phyloP scores from a whole-genome alignment of 2,113 vertebrate genomes.

The Sebastes schlegelii region DNA sequence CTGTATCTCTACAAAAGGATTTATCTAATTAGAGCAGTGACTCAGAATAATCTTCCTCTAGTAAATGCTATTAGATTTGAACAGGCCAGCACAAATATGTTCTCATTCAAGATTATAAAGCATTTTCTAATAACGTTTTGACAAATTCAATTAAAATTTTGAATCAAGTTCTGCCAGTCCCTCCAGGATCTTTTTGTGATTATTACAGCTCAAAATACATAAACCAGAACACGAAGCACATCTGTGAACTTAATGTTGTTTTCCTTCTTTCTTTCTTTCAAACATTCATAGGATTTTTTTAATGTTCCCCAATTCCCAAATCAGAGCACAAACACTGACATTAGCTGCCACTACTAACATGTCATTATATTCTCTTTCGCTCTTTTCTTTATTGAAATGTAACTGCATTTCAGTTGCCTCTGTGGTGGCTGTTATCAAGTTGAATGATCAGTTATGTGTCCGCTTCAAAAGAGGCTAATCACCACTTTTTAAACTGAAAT shows the following conservation, averaged over 20 bases:
- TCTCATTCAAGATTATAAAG: constrained; percentile 25
- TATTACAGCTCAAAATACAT: not conserved
- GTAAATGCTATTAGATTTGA: constrained; percentile 44
- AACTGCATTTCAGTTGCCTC: constrained; percentile 8
- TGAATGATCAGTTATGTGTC: constrained; percentile 18
- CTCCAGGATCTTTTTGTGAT: constrained; percentile 13
- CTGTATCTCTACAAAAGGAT: constrained; percentile 25
- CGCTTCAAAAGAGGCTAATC: constrained; percentile 8
- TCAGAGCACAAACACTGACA: constrained; percentile 2
- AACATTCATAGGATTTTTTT: not conserved
- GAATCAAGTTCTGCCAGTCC: constrained; percentile 8
- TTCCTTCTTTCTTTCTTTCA: constrained; percentile 12
- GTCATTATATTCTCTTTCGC: constrained; percentile 40
- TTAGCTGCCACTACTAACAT: constrained; percentile 9
- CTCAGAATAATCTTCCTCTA: constrained; percentile 46
- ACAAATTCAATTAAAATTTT: constrained; percentile 32
- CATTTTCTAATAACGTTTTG: constrained; percentile 35
- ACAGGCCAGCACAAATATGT: constrained; percentile 10
- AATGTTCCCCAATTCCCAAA: not conserved
- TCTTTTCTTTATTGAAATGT: constrained; percentile 8
- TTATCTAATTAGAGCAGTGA: constrained; percentile 39
- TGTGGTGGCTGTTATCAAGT: not conserved
- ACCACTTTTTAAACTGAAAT: constrained; percentile 23
- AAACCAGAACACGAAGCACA: not conserved
- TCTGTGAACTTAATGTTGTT: constrained; percentile 18